phyloP scores from a whole-genome alignment of 1,140 invertebrate genomes.

The Psix sp. region DNA sequence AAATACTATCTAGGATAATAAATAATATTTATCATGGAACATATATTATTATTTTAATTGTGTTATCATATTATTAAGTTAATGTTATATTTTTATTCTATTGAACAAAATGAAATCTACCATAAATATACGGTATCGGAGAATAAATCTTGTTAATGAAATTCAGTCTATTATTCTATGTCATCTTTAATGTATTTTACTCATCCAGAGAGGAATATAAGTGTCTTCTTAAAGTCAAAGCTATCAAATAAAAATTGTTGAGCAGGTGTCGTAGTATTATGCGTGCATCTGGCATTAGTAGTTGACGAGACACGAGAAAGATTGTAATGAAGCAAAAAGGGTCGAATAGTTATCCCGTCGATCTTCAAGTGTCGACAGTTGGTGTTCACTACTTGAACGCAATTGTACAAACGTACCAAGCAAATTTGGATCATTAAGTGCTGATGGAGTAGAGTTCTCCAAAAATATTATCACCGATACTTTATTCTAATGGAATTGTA shows the following conservation, averaged over 20 bases:
- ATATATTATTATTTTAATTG: too few species aligned
- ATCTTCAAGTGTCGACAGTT: slow-evolving; percentile 75
- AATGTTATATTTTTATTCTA: too few species aligned
- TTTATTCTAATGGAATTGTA: slow-evolving; percentile 7
- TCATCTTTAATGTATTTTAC: not conserved
- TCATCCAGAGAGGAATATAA: not conserved
- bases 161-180: not conserved
- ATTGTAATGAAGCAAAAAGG: slow-evolving; percentile 56
- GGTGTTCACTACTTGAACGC: slow-evolving; percentile 72
- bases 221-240: slow-evolving; percentile 21
- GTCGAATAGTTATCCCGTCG: slow-evolving; percentile 58
- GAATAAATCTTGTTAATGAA: too few species aligned
- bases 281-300: slow-evolving; percentile 58
- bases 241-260: slow-evolving; percentile 17
- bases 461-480: slow-evolving; percentile 38
- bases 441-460: slow-evolving; percentile 52
- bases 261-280: slow-evolving; percentile 50
- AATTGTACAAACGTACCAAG: slow-evolving; percentile 58
- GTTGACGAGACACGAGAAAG: slow-evolving; percentile 51
- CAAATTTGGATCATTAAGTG: slow-evolving; percentile 64
- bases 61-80: too few species aligned
- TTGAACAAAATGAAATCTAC: too few species aligned
- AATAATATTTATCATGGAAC: too few species aligned
- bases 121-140: too few species aligned
- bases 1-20: too few species aligned